Evolutionary conservation across 35 echinoderm and acorn worm genomes (phyloP).

Genomic region (Eucidaris tribuloides): DNA sequence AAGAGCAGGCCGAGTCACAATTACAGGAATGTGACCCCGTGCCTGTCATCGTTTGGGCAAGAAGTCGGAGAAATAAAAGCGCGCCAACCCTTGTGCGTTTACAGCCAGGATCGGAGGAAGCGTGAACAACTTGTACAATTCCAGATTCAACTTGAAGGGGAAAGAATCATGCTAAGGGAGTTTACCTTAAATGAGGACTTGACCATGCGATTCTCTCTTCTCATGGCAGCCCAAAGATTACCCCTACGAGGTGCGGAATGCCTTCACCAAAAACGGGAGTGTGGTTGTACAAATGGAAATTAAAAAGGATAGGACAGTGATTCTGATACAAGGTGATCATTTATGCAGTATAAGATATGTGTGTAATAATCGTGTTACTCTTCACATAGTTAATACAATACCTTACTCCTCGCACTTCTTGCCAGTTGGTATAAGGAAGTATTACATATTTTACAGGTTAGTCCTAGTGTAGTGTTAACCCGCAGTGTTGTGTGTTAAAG

Average conservation of each 20-base stretch:
- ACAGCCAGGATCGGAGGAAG: no score
- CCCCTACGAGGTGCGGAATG: background rate
- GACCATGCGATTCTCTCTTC: background rate
- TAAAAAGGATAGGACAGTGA: no score
- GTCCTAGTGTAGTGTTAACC: no score
- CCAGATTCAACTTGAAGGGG: background rate
- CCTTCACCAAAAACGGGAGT: background rate
- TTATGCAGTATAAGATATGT: no score
- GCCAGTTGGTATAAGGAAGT: no score
- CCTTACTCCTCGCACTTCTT: no score
- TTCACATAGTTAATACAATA: no score
- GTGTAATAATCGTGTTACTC: no score
- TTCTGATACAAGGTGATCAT: no score
- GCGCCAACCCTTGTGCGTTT: background rate
- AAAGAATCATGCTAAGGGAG: background rate
- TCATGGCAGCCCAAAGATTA: background rate
- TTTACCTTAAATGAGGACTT: constrained; percentile 8
- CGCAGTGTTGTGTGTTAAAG: no score
- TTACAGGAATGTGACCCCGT: background rate
- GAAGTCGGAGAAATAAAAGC: background rate
- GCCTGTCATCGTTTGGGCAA: background rate
- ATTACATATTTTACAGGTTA: no score
- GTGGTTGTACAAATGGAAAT: background rate
- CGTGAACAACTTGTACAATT: no score
- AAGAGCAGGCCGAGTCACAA: background rate